Evolutionary conservation across 2,888 invertebrate genomes (phyloP).

Genomic region (Plagodis dolabraria): DNA sequence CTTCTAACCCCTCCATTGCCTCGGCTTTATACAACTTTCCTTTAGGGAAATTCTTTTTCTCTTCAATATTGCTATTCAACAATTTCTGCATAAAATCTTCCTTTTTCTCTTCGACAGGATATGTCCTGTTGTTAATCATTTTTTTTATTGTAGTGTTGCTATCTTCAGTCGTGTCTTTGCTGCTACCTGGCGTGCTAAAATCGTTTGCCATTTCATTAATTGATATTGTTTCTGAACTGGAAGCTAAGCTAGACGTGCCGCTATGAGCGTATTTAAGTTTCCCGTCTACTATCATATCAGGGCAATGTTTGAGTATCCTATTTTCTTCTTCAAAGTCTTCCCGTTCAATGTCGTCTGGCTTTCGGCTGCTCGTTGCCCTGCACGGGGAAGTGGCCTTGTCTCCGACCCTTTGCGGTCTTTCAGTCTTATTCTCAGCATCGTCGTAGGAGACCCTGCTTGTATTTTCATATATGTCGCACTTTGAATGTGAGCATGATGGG

Average conservation of each 20-base stretch:
- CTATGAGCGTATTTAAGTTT: conserved; percentile 68
- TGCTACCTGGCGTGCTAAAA: conserved; percentile 71
- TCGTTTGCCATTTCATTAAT: conserved; percentile 61
- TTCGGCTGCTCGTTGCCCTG: conserved; percentile 50
- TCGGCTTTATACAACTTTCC: conserved; percentile 75
- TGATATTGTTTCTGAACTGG: conserved; percentile 76
- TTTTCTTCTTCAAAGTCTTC: conserved; percentile 80
- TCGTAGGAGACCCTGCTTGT: conserved; percentile 55
- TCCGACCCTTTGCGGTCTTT: conserved; percentile 52
- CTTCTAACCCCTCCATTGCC: conserved; percentile 36
- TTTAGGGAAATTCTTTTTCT: conserved; percentile 73
- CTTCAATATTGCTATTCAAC: conserved; percentile 65
- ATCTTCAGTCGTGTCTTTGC: conserved; percentile 67
- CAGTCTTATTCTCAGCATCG: conserved; percentile 71
- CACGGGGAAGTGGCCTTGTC: conserved; percentile 49
- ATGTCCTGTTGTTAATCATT: conserved; percentile 55
- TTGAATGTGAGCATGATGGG: conserved; percentile 73
- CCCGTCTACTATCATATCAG: conserved; percentile 69
- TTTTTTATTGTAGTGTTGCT: conserved; percentile 71
- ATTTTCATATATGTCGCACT: conserved; percentile 64
- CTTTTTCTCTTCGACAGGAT: conserved; percentile 54
- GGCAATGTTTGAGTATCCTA: conserved; percentile 71
- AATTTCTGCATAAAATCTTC: conserved; percentile 78
- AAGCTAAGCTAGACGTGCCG: conserved; percentile 69
- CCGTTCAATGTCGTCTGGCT: conserved; percentile 73